These are phyloP conservation scores for Drosophila parabipectinata DNA, from an alignment of 1,140 invertebrate species.

Conservation along the genomic window DNA sequence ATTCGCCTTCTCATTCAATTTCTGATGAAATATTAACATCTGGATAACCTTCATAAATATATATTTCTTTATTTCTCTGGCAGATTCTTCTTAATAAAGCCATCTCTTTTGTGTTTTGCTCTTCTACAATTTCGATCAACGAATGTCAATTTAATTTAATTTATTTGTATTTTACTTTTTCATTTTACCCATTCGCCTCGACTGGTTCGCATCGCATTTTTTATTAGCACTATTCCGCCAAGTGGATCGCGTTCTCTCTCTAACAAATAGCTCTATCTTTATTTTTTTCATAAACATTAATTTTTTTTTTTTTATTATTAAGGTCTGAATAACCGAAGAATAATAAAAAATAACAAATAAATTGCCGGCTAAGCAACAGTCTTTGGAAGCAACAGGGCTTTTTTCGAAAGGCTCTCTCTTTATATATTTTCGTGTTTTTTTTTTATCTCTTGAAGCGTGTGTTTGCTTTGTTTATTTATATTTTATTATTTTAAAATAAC, in stretches of 20 bases:
- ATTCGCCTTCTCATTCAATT: neutral
- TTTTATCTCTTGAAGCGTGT: neutral
- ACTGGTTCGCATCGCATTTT: conserved; percentile 36
- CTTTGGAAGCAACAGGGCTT: conserved; percentile 39
- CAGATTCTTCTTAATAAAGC: neutral
- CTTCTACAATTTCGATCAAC: conserved; percentile 27
- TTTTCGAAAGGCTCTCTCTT: neutral
- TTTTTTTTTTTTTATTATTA: conserved; percentile 13
- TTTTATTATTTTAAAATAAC: neutral
- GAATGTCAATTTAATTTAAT: conserved; percentile 55
- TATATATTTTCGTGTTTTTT: neutral
- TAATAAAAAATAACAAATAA: conserved; percentile 9
- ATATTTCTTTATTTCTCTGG: neutral
- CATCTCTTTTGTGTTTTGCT: neutral
- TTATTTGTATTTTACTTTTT: conserved; percentile 32
- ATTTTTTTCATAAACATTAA: conserved; percentile 10
- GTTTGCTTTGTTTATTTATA: neutral
- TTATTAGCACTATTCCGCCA: conserved; percentile 66
- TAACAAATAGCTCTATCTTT: conserved; percentile 4
- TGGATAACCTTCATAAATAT: conserved; percentile 1
- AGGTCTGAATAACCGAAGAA: neutral
- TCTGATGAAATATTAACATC: conserved; percentile 7
- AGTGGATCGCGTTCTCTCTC: conserved; percentile 28
- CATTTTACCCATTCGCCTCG: conserved; percentile 21
- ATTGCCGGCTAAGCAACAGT: conserved; percentile 11